phyloP scores from a whole-genome alignment of 2,797 vertebrate species.

The Hippoglossus hippoglossus region DNA sequence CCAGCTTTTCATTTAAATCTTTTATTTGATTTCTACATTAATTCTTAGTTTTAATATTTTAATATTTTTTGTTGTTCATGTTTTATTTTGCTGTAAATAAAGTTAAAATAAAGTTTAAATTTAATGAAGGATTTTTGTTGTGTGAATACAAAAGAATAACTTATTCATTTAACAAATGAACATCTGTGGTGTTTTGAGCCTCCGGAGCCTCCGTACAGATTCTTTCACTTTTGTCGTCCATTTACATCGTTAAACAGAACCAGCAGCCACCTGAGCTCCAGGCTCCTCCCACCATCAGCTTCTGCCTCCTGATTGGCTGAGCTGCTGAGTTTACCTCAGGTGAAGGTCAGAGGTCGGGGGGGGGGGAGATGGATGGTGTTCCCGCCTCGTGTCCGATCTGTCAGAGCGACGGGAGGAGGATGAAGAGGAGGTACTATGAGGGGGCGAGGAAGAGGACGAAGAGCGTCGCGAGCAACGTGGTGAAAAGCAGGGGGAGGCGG shows the following conservation, averaged over 20 bases:
- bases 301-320: constrained; percentile 30
- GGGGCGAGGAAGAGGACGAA: constrained; percentile 50
- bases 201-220: no score
- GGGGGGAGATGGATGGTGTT: constrained; percentile 4
- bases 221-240: no score
- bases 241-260: no score
- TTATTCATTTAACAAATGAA: background rate
- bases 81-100: no score
- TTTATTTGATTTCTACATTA: no score
- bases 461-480: constrained; percentile 56
- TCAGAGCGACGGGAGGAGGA: background rate
- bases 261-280: background rate
- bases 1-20: no score
- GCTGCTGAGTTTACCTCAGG: background rate
- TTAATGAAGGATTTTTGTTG: background rate
- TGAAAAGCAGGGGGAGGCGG: constrained; percentile 33
- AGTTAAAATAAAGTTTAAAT: no score
- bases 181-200: background rate
- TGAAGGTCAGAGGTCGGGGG: constrained; percentile 34
- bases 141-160: background rate
- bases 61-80: background rate
- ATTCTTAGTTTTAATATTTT: no score
- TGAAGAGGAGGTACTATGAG: constrained; percentile 54
- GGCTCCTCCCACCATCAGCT: constrained; percentile 10
- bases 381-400: background rate